Percentiles rank a stretch among this genome's conserved stretches.
These are phyloP conservation scores for Procambarus clarkii DNA, from an alignment of 1,140 invertebrate genomes.

Conservation along the genomic window DNA sequence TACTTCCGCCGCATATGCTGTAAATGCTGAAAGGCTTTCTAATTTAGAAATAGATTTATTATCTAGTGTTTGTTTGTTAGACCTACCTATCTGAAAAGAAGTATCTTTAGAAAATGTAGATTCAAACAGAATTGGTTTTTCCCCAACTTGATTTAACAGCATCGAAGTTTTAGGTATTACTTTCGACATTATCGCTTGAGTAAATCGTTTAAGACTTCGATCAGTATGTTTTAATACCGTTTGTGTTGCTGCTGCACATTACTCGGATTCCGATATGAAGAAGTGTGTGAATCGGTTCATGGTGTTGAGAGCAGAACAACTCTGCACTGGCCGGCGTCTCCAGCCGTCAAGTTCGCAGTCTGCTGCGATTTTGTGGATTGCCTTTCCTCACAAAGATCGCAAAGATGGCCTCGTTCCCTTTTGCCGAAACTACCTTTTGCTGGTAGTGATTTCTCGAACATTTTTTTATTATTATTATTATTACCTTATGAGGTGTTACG, in stretches of 20 bases:
- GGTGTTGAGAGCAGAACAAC: neutral
- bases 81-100: constrained; percentile 44
- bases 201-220: neutral
- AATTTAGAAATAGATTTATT: constrained; percentile 66
- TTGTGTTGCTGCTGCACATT: neutral
- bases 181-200: neutral
- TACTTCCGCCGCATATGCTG: constrained; percentile 62
- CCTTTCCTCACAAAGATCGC: neutral
- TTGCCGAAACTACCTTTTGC: neutral
- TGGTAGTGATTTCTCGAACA: neutral
- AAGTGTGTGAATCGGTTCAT: neutral
- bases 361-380: neutral
- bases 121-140: constrained; percentile 17
- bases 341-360: neutral
- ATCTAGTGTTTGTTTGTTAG: constrained; percentile 68
- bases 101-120: constrained; percentile 51
- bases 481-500: neutral
- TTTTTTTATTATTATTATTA: neutral
- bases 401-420: neutral
- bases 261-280: neutral
- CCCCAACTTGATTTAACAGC: neutral
- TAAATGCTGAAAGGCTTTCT: constrained; percentile 68
- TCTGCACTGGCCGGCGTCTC: neutral
- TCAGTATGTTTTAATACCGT: neutral
- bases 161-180: neutral